Evolutionary conservation across 2,797 vertebrate genomes (phyloP).

Genomic region (Falco berigora): DNA sequence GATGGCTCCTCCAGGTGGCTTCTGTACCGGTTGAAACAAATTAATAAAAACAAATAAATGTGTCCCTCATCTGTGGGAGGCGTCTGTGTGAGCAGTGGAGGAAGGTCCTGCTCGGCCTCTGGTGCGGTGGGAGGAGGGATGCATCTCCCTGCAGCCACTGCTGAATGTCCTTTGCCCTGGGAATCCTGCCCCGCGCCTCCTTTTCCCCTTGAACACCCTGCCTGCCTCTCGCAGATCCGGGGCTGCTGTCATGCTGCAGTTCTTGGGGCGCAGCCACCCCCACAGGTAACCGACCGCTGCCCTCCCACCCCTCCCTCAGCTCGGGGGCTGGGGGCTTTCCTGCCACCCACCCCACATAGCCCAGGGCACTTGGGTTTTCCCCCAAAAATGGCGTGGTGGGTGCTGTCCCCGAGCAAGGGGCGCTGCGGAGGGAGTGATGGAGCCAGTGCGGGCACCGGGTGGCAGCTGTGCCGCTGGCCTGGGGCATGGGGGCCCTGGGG

Average conservation of each 20-base stretch:
- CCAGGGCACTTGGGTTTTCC: neutral
- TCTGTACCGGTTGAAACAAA: neutral
- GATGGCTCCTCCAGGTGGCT: neutral
- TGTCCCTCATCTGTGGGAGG: neutral
- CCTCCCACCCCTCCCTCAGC: neutral
- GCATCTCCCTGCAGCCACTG: neutral
- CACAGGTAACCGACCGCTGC: neutral
- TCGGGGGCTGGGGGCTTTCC: neutral
- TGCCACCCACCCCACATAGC: fast-evolving
- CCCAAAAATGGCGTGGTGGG: fast-evolving
- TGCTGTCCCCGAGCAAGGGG: neutral
- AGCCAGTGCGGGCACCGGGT: fast-evolving
- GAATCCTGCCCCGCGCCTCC: neutral
- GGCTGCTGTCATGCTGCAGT: neutral
- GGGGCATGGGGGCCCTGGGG: neutral
- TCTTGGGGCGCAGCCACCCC: neutral
- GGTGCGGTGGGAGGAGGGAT: neutral
- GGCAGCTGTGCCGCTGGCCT: neutral
- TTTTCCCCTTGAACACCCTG: neutral
- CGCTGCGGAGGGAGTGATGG: neutral
- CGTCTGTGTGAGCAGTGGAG: neutral
- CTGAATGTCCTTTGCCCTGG: fast-evolving
- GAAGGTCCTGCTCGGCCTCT: neutral
- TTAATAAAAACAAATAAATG: neutral
- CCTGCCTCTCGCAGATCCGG: neutral